Evolutionary conservation across 2,113 vertebrate genomes (phyloP), one percentile per base, ranked within the genome.

Genomic region (Trichechus manatus): DNA sequence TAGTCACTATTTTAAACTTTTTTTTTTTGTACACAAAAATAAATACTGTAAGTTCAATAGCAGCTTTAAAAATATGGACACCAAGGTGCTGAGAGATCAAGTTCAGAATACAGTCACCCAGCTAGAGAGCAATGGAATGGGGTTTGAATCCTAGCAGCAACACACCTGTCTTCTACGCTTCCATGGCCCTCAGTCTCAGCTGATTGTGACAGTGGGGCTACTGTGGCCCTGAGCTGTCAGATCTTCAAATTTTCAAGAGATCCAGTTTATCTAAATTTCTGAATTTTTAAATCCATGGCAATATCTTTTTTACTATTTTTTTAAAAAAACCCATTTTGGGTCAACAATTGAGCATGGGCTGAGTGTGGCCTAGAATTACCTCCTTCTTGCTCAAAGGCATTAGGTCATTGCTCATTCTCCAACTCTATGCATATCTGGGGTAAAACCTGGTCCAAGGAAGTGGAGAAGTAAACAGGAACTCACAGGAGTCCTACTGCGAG

Each of bases 391-490:
- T n/a, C n/a, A 33, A 83, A 84, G 25, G 88, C 33, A 61, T 92
- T 88, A 87, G 84, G 17, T 63, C 72, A 68, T 86, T 75, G n/a
- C 47, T 92, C 23, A 89, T 92, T 4, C 36, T 77, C 50, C 22
- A 87, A 22, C 20, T 92, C 74, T 33, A 29, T 74, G 15, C 19
- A 59, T 14, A 42, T 0, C 3, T 6, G 23, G 47, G 39, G 11
- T 42, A 87, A 93, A 93, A 91, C 31, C 42, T 84, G 70, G 59
- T 59, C 44, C 47, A 85, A 88, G 50, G 77, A 94, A 63, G 50
- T 27, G 7, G 39, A 77, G 47, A 44, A 66, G 33, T 79, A 81
- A 95, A 77, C 20, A 96, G 93, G 31, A 95, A 93, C n/a, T 42
- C 14, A 93, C 33, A 83, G 19, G 3, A 11, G 14, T 50, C 23